phyloP scores from a whole-genome alignment of 1,140 invertebrate genomes.

The Hypothenemus hampei region DNA sequence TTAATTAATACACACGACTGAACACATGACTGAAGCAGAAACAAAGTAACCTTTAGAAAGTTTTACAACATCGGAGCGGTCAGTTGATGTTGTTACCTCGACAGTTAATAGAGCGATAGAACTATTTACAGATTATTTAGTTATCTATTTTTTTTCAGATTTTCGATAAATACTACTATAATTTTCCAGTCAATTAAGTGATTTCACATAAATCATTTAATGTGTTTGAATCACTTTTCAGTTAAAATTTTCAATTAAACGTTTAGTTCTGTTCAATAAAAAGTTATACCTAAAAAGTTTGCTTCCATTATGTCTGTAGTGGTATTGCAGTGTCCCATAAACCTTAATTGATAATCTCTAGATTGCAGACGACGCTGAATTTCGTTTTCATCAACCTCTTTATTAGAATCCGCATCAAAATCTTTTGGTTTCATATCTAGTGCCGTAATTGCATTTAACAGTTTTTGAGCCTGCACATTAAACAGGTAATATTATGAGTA shows the following conservation, averaged over 20 bases:
- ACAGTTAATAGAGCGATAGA: no score
- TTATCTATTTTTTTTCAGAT: no score
- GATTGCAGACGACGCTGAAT: slow-evolving; percentile 54
- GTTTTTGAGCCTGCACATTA: slow-evolving; percentile 51
- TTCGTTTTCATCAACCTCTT: slow-evolving; percentile 23
- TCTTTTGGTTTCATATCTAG: slow-evolving; percentile 7
- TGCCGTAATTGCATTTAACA: neutral
- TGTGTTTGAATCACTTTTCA: neutral
- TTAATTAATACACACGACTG: no score
- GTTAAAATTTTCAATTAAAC: neutral
- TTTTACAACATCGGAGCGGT: no score
- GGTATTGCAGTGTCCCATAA: slow-evolving; percentile 93
- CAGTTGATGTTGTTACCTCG: no score
- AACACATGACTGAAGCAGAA: no score
- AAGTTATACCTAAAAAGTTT: slow-evolving; percentile 89
- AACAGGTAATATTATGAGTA: neutral
- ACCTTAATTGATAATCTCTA: slow-evolving; percentile 67
- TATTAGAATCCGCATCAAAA: slow-evolving; percentile 35
- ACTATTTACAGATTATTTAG: no score
- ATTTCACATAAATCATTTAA: neutral
- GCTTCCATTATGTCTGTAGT: slow-evolving; percentile 92
- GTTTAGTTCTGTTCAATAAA: no score
- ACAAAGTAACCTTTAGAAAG: no score
- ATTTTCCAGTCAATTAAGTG: no score
- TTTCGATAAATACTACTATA: no score